Percentiles rank a stretch among this genome's conserved stretches.
These are phyloP conservation scores for Podarcis muralis DNA, from an alignment of 2,113 vertebrate species.

Conservation along the genomic window DNA sequence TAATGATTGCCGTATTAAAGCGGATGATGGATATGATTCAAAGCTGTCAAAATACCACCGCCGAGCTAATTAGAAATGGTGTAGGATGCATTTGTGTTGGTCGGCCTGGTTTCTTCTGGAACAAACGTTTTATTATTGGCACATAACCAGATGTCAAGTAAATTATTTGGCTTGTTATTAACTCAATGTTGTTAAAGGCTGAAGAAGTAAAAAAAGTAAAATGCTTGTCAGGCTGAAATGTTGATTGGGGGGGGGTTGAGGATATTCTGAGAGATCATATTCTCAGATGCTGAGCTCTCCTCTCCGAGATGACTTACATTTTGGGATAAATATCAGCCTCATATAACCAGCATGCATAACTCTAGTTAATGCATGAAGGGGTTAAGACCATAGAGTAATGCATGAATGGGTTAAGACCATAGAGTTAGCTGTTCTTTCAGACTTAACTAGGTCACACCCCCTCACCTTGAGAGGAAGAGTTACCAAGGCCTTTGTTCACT, in stretches of 20 bases:
- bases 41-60: slow-evolving; percentile 15
- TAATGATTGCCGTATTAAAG: slow-evolving; percentile 8
- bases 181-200: background rate
- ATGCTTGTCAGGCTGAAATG: slow-evolving; percentile 25
- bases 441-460: no score
- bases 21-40: slow-evolving; percentile 12
- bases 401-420: no score
- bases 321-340: no score
- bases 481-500: no score
- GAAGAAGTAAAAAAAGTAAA: slow-evolving; percentile 16
- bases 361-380: no score
- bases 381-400: no score
- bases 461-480: no score
- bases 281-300: background rate
- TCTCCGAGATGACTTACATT: background rate
- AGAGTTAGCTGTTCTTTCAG: no score
- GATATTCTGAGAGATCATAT: background rate
- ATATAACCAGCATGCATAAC: no score
- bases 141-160: slow-evolving; percentile 20
- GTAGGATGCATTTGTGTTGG: background rate
- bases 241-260: background rate
- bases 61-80: slow-evolving; percentile 13
- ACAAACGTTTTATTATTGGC: slow-evolving; percentile 13
- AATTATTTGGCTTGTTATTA: slow-evolving; percentile 40
- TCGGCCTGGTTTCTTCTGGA: slow-evolving; percentile 34